A percentile compares a stretch with the other conserved stretches of the same genome.
Evolutionary conservation across 2,888 invertebrate species (phyloP).

Genomic region (Druceiella hillmani): DNA sequence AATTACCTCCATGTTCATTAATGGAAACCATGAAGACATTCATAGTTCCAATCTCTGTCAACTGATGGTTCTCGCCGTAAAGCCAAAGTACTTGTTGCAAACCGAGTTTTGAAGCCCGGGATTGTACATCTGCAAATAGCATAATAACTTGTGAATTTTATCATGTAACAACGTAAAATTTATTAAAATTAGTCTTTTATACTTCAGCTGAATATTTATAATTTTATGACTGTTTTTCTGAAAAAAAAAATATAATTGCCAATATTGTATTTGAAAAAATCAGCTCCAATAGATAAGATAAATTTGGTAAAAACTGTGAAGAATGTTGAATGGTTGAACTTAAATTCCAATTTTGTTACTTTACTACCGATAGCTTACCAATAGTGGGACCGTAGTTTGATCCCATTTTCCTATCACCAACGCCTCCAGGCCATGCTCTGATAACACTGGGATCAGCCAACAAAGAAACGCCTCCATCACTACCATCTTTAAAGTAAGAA

Average conservation of each 20-base stretch:
- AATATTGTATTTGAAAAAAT: too few relatives aligned
- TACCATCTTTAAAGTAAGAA: conserved; percentile 74
- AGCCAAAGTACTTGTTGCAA: conserved; percentile 96
- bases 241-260: too few relatives aligned
- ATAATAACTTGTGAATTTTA: background rate
- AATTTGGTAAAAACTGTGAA: too few relatives aligned
- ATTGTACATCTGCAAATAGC: conserved; percentile 58
- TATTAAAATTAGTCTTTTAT: background rate
- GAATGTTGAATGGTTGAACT: too few relatives aligned
- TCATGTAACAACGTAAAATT: background rate
- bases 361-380: conserved; percentile 31
- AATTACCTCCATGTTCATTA: conserved; percentile 84
- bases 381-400: conserved; percentile 89
- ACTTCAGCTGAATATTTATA: background rate
- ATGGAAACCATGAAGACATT: conserved; percentile 88
- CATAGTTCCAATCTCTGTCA: conserved; percentile 99
- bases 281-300: too few relatives aligned
- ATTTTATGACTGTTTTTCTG: background rate
- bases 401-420: conserved; percentile 93
- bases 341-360: conserved; percentile 4
- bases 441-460: conserved; percentile 88
- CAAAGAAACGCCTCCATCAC: conserved; percentile 69
- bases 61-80: conserved; percentile 84
- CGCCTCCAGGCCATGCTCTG: conserved; percentile 89
- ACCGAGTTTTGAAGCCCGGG: conserved; percentile 67